Evolutionary conservation across 2,113 vertebrate genomes (phyloP), one percentile per base, ranked within the genome.

Genomic region (Oreotrochilus melanogaster): DNA sequence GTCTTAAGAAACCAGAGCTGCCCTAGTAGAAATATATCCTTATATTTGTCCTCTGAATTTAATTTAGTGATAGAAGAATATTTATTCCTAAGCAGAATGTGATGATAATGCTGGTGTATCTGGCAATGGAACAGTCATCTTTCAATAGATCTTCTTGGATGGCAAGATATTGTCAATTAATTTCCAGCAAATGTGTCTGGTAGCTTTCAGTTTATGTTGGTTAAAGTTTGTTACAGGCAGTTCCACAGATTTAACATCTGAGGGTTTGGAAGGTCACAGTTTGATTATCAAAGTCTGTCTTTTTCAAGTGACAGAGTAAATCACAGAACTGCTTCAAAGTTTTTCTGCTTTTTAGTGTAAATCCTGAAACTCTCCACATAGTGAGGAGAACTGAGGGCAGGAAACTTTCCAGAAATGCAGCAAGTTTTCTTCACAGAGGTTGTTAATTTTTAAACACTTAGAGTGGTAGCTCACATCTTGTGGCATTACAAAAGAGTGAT

Each of bases 11-110:
- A 48, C 19, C 27, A 23, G 27, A 81, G 57, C 57, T 37, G 17
- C 45, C 14, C 45, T 75, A 27, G 33, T 91, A 74, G 76, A 69
- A 92, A 96, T 84, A 62, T 25, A 87, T 88, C 30, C 18, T 78
- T 89, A 23, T 53, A 82, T 72, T 94, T 95, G 80, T 76, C 62
- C 61, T 89, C 69, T 92, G 70, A 71, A 72, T 94, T 93, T 56
- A 82, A 81, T 89, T 28, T 81, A 16, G 18, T 53, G 30, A 92
- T 90, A 94, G 47, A 81, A 50, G 23, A 94, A 31, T 62, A 70
- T 60, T 80, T 95, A 61, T 89, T 96, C 81, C 45, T 73, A 8
- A 60, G 60, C 39, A 57, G 72, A 87, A 70, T 53, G 19, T 70
- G 39, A 31, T 54, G 43, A 69, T 92, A 67, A 91, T 88, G 83